Evolutionary conservation across 2,888 invertebrate species (phyloP).

Genomic region (Octonoba sinensis): DNA sequence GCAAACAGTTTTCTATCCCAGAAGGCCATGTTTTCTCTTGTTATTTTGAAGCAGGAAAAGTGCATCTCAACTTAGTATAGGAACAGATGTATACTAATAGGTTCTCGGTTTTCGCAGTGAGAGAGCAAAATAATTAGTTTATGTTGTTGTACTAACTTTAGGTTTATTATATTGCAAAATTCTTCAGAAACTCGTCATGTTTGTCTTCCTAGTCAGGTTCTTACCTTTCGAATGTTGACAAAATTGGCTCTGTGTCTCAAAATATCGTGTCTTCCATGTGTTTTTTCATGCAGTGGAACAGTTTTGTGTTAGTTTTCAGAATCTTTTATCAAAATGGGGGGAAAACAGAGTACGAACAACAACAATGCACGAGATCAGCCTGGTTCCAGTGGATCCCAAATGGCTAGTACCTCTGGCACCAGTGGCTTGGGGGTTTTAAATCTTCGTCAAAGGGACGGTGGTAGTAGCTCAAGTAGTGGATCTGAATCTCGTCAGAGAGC

Average conservation of each 20-base stretch:
- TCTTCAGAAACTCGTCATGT: constrained; percentile 4
- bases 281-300: constrained; percentile 59
- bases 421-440: constrained; percentile 52
- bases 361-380: constrained; percentile 48
- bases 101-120: too few relatives aligned
- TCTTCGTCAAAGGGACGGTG: constrained; percentile 53
- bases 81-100: too few relatives aligned
- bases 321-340: constrained; percentile 54
- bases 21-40: neutral
- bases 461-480: constrained; percentile 42
- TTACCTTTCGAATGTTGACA: constrained; percentile 47
- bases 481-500: constrained; percentile 65
- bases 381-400: constrained; percentile 51
- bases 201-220: neutral
- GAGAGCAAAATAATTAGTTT: too few relatives aligned
- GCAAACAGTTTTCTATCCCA: too few relatives aligned
- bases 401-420: constrained; percentile 52
- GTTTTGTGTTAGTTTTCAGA: constrained; percentile 44
- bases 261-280: constrained; percentile 57
- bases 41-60: constrained; percentile 2
- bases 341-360: constrained; percentile 62
- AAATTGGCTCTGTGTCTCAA: constrained; percentile 21
- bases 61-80: constrained; percentile 3
- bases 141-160: too few relatives aligned
- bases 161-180: neutral